A percentile compares a stretch with the other conserved stretches of the same genome.
phyloP scores from a whole-genome alignment of 1,140 invertebrate genomes.

The Pogonomyrmex barbatus region DNA sequence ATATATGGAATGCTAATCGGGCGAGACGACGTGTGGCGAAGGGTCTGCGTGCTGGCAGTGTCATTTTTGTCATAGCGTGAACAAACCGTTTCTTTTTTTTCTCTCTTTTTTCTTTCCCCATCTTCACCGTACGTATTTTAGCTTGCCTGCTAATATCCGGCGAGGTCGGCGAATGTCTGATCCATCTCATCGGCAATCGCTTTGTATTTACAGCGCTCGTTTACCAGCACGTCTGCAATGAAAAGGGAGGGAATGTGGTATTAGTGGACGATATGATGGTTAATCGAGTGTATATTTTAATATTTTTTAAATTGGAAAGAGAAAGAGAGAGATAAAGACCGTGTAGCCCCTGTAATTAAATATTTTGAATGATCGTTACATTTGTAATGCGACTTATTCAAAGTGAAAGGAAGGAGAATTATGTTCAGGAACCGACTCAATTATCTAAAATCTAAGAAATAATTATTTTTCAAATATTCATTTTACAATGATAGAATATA shows the following conservation, averaged over 20 bases:
- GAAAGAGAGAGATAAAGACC: constrained; percentile 54
- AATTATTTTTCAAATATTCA: not conserved
- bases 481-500: not conserved
- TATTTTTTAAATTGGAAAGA: constrained; percentile 62
- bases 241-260: constrained; percentile 72
- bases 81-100: constrained; percentile 37
- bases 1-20: constrained; percentile 41
- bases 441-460: not conserved
- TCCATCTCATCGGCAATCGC: constrained; percentile 98
- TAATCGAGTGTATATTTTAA: constrained; percentile 56
- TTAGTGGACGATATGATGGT: constrained; percentile 71
- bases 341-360: not conserved
- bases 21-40: constrained; percentile 61
- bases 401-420: not conserved
- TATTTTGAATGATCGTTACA: constrained; percentile 1
- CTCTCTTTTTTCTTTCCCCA: constrained; percentile 20
- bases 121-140: constrained; percentile 35
- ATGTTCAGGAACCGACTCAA: not conserved
- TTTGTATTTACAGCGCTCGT: constrained; percentile 99
- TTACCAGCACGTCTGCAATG: constrained; percentile 96
- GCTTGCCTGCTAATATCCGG: constrained; percentile 90
- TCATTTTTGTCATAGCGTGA: constrained; percentile 69
- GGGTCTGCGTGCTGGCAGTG: constrained; percentile 74
- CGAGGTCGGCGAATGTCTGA: constrained; percentile 97
- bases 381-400: not conserved